Conservation (phyloP, 2,888 invertebrate species). For the Yponomeuta evonymella region DNA sequence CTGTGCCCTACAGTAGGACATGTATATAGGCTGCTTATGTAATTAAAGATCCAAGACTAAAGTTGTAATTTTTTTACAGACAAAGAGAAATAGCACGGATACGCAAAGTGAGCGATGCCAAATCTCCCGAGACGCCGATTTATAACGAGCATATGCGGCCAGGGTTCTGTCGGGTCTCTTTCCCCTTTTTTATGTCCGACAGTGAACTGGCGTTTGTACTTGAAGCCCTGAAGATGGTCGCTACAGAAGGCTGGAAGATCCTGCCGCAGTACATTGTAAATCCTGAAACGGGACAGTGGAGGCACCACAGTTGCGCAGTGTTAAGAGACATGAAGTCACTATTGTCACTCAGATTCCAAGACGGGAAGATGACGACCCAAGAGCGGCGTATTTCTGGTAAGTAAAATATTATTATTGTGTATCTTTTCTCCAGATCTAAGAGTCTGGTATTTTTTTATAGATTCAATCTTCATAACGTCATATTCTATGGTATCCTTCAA, state of each 20-base stretch:
- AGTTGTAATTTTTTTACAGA: constrained; percentile 35
- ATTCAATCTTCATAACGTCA: too few species aligned
- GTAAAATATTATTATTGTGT: constrained; percentile 15
- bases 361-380: constrained; percentile 84
- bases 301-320: constrained; percentile 86
- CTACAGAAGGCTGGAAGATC: constrained; percentile 92
- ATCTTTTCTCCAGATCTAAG: too few species aligned
- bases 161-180: constrained; percentile 89
- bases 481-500: too few species aligned
- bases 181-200: constrained; percentile 90
- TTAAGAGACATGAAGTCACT: constrained; percentile 90
- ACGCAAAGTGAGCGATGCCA: constrained; percentile 59
- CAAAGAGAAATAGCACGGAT: constrained; percentile 64
- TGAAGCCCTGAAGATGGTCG: constrained; percentile 90
- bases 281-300: constrained; percentile 92
- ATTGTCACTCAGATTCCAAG: constrained; percentile 83
- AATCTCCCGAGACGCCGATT: constrained; percentile 60
- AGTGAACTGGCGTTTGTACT: constrained; percentile 87
- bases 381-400: constrained; percentile 81
- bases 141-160: constrained; percentile 85
- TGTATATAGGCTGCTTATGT: too few species aligned
- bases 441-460: too few species aligned
- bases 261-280: constrained; percentile 92
- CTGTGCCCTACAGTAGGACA: too few species aligned
- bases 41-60: neutral